Evolutionary conservation across 2,888 invertebrate species (phyloP), one percentile per base, ranked within the genome.

Genomic region (Oligia strigilis): DNA sequence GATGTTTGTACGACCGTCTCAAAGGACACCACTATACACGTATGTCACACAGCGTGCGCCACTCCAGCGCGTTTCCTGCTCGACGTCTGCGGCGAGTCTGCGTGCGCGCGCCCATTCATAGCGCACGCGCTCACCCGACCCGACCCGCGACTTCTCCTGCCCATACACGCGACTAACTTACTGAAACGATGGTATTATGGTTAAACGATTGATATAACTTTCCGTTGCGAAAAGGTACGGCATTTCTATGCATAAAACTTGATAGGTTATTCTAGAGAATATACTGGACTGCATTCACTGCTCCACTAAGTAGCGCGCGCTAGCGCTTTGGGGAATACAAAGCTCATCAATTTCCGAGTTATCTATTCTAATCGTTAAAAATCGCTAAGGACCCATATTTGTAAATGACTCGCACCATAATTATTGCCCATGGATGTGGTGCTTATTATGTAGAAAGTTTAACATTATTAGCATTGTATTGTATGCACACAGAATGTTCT

Each of bases 51-150:
- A 83, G 81, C 76, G 79, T 80, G 86, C 80, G 82, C 85, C 83
- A 80, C 82, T 87, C 78, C 81, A 83, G 88, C 91, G 94, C 93
- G 95, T 93, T 90, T 90, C 90, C 93, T 92, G 92, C 92, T 89
- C 95, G 92, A 88, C 92, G 96, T 95, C 95, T 95, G 92, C 92
- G 90, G 87, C 90, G 90, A 94, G 96, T 96, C 94, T 93, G 94
- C 85, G 84, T 86, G 65, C 62, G 81, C 77, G 77, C 86, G 79
- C 86, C 90, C 91, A 92, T 92, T 92, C 91, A 92, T 92, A 91
- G 87, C 86, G 90, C 92, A 92, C 90, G 81, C 83, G 81, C 82
- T 78, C 62, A 62, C 79, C 73, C 76, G 82, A 83, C 71, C 85
- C 81, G 80, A 77, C 78, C 77, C 72, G 60, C 62, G 73, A 73